Evolutionary conservation across 2,888 invertebrate genomes (phyloP), one percentile per base, ranked within the genome.

Genomic region (Ormyrus labotus): DNA sequence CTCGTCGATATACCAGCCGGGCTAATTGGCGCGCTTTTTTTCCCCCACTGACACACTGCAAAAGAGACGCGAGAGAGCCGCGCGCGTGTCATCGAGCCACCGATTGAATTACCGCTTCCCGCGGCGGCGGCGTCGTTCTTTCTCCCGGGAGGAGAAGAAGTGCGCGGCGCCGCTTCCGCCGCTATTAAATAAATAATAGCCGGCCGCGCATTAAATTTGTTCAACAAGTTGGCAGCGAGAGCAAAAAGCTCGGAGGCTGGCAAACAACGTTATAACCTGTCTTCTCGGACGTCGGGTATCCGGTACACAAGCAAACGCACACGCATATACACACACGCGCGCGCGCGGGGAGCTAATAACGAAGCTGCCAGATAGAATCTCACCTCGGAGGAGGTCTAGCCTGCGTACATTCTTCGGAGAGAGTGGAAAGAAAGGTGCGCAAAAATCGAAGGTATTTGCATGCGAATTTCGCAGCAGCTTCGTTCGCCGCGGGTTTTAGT

Each of bases 161-260:
- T 19, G 19, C 19, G 19, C 19, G 19, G 19, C 19, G 19, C 19
- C 19, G 19, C 19, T 48, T 47, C 34, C 45, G 47, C 13, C 5
- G 60, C 53, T 19, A 71, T 78, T 69, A 71, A 78, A 78, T 78
- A 78, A 78, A 78, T 78, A 78, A 78, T 65, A 71, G 71, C 51
- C 11, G 50, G 58, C 72, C 8, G 51, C 48, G 50, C 65, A 65
- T 78, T 71, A 71, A 78, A 71, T 78, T 78, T 71, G 77, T 78
- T 78, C 71, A 78, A 71, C 64, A 70, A 64, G 70, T 71, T 65
- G 51, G 75, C 63, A 11, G 8, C 50, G n/a, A 10, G 11, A 0
- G 19, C 19, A 6, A 58, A 69, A 58, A 57, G 11, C 61, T n/a
- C 45, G 19, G 19, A 19, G 19, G 19, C 19, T 13, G 64, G 73